Evolutionary conservation across 2,888 invertebrate genomes (phyloP).

Genomic region (Lasioglossum calceatum): DNA sequence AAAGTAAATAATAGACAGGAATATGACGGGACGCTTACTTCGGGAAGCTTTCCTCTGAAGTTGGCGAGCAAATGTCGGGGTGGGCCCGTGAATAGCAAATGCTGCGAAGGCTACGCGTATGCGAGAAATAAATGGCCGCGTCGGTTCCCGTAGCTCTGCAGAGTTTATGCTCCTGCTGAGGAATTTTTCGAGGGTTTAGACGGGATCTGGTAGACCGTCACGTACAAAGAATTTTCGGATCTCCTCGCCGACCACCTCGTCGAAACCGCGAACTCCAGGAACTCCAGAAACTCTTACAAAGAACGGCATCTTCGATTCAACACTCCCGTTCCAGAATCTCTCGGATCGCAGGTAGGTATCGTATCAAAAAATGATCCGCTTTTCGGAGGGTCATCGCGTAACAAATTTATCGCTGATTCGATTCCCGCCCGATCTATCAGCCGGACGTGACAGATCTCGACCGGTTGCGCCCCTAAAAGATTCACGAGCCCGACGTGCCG

Average conservation of each 20-base stretch:
- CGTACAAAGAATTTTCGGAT: conserved; percentile 57
- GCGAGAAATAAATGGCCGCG: conserved; percentile 48
- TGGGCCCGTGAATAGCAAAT: conserved; percentile 41
- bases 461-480: not conserved
- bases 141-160: conserved; percentile 3
- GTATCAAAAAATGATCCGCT: conserved; percentile 36
- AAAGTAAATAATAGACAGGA: conserved; percentile 44
- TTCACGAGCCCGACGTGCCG: conserved; percentile 1
- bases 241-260: not conserved
- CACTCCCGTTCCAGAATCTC: conserved; percentile 34
- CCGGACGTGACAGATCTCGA: conserved; percentile 30
- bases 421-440: conserved; percentile 38
- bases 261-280: not conserved
- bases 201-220: conserved; percentile 57
- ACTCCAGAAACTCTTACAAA: not conserved
- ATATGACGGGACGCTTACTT: conserved; percentile 26
- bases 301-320: conserved; percentile 22
- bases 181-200: conserved; percentile 54
- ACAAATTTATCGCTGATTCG: conserved; percentile 58
- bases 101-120: conserved; percentile 25
- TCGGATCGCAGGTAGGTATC: not conserved
- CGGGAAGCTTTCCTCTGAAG: conserved; percentile 57
- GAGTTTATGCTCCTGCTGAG: conserved; percentile 38
- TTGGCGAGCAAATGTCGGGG: conserved; percentile 25
- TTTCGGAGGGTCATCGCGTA: conserved; percentile 35